Percentiles rank a stretch among this genome's conserved stretches.
Conservation (phyloP, 2,797 vertebrate species). For the Hipposideros larvatus region DNA sequence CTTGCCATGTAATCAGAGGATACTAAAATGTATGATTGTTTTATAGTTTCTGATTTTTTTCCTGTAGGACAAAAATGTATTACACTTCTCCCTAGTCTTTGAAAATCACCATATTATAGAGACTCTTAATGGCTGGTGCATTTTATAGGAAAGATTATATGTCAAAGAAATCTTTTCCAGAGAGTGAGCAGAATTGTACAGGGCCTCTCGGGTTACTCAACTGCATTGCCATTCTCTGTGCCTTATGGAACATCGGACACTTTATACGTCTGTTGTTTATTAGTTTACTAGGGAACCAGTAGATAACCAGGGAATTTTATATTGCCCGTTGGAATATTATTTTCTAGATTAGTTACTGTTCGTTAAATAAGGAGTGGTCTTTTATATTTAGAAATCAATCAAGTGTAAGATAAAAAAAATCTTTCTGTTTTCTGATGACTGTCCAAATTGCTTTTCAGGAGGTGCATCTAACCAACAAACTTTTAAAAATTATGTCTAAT, state of each 20-base stretch:
- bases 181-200: conserved; percentile 74
- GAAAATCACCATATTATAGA: conserved; percentile 50
- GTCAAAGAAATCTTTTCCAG: conserved; percentile 82
- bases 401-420: not conserved
- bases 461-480: conserved; percentile 6
- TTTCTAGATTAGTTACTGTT: conserved; percentile 50
- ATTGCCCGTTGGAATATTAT: conserved; percentile 75
- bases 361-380: conserved; percentile 64
- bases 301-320: conserved; percentile 68
- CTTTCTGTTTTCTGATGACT: conserved; percentile 39
- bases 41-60: conserved; percentile 23
- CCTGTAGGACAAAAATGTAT: conserved; percentile 37
- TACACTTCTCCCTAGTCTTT: conserved; percentile 59
- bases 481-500: conserved; percentile 6
- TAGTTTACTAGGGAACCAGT: conserved; percentile 67
- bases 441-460: not conserved
- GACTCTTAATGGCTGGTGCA: conserved; percentile 51
- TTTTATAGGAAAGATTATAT: conserved; percentile 73
- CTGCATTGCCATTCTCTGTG: conserved; percentile 65
- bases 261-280: conserved; percentile 67
- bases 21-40: not conserved
- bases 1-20: not conserved
- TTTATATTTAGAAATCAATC: conserved; percentile 49
- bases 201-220: conserved; percentile 2
- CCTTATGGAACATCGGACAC: conserved; percentile 76